Percentiles rank a stretch among this genome's conserved stretches.
Conservation (phyloP, 2,888 invertebrate species). For the Sclerodermus sp. region DNA sequence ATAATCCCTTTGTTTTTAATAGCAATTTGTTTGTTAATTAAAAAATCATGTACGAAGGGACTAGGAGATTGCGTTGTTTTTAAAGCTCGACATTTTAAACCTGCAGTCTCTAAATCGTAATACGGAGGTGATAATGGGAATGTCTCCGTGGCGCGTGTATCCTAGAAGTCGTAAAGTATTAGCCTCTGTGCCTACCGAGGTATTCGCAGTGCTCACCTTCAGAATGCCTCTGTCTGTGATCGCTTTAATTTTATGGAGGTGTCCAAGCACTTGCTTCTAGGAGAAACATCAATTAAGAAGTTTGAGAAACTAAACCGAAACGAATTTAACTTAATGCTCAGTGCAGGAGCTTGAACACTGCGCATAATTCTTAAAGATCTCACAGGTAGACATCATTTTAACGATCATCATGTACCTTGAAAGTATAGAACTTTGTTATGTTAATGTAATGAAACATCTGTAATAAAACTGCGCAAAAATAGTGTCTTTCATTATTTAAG, state of each 20-base stretch:
- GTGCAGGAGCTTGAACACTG: slow-evolving; percentile 45
- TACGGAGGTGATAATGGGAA: slow-evolving; percentile 34
- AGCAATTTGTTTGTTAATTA: no score
- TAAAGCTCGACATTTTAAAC: slow-evolving; percentile 28
- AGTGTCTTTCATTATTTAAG: background rate
- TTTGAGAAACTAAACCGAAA: slow-evolving; percentile 26
- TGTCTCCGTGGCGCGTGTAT: slow-evolving; percentile 32
- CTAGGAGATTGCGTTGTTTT: slow-evolving; percentile 37
- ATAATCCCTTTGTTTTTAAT: no score
- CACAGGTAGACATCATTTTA: slow-evolving; percentile 54
- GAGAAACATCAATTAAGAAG: slow-evolving; percentile 11
- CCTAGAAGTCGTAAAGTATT: slow-evolving; percentile 34
- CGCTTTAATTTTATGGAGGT: slow-evolving; percentile 46
- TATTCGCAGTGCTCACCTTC: slow-evolving; percentile 35
- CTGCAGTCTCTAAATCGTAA: slow-evolving; percentile 33
- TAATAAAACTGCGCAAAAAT: slow-evolving; percentile 51
- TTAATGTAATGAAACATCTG: slow-evolving; percentile 54
- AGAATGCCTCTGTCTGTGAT: slow-evolving; percentile 49
- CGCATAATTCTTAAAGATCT: slow-evolving; percentile 51
- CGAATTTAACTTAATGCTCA: slow-evolving; percentile 32
- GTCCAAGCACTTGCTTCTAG: slow-evolving; percentile 41
- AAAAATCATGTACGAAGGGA: no score
- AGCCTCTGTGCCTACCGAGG: slow-evolving; percentile 30
- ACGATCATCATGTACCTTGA: slow-evolving; percentile 56
- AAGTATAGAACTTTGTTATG: slow-evolving; percentile 57